A percentile compares a stretch with the other conserved stretches of the same genome.
Conservation (phyloP, 2,797 vertebrate genomes). For the Capromys pilorides region DNA sequence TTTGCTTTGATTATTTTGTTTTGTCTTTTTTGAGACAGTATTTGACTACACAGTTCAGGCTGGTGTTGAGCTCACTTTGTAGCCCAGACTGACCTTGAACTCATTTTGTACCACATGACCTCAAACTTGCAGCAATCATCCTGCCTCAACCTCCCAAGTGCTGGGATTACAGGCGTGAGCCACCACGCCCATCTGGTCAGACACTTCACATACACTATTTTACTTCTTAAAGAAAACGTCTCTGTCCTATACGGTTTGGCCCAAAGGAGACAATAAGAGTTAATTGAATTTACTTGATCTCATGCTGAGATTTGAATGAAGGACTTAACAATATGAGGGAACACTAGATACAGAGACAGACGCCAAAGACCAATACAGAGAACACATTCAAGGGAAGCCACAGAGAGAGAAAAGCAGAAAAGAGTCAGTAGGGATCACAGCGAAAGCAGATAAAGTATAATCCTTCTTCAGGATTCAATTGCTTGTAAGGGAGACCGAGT, state of each 20-base stretch:
- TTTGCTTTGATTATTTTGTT: neutral
- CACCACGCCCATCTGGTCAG: neutral
- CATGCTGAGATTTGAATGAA: neutral
- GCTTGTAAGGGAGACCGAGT: slow-evolving; percentile 12
- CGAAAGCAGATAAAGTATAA: neutral
- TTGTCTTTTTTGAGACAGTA: neutral
- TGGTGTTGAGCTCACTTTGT: neutral
- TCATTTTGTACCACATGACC: neutral
- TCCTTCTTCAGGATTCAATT: neutral
- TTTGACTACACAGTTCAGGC: neutral
- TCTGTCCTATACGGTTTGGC: neutral
- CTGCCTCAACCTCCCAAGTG: neutral
- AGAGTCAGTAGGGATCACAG: neutral
- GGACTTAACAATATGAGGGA: neutral
- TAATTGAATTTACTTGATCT: neutral
- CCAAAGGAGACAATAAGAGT: slow-evolving; percentile 31
- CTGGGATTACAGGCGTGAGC: neutral
- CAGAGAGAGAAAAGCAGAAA: neutral
- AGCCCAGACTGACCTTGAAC: too few species aligned
- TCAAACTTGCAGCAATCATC: neutral
- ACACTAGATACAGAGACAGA: slow-evolving; percentile 21
- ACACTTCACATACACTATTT: neutral
- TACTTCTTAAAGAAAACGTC: neutral
- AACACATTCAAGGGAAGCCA: neutral
- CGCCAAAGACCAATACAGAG: neutral